phyloP scores from a whole-genome alignment of 2,888 invertebrate genomes.

The Nephrocerus scutellatus region DNA sequence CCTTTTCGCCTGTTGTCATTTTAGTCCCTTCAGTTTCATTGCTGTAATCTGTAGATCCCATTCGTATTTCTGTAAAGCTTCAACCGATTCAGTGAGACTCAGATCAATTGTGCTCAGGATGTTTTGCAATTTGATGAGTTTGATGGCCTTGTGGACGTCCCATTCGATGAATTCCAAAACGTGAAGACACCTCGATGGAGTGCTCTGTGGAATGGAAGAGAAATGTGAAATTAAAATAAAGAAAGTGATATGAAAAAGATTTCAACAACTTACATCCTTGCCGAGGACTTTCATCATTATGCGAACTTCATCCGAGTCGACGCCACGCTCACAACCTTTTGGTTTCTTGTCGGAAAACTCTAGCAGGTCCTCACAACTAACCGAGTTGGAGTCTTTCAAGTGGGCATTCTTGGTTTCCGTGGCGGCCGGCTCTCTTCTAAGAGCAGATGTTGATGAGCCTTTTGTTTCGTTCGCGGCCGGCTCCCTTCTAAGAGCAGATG shows the following conservation, averaged over 20 bases:
- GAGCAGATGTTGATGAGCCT: conserved; percentile 9
- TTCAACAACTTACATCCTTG: conserved; percentile 53
- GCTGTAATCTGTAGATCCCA: conserved; percentile 47
- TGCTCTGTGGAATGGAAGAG: conserved; percentile 49
- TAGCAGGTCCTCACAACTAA: conserved; percentile 83
- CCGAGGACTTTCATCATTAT: conserved; percentile 85
- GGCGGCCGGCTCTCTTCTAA: neutral
- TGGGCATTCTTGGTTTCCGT: conserved; percentile 24
- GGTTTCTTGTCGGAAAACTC: conserved; percentile 83
- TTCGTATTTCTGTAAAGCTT: conserved; percentile 42
- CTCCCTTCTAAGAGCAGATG: conserved; percentile 1
- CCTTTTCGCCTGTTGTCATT: no score
- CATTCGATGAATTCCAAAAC: conserved; percentile 78
- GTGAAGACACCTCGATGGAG: conserved; percentile 68
- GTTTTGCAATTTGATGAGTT: conserved; percentile 50
- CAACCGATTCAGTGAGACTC: conserved; percentile 37
- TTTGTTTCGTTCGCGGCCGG: conserved; percentile 8
- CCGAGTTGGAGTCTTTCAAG: conserved; percentile 61
- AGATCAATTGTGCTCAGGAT: conserved; percentile 35
- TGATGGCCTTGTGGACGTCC: conserved; percentile 85
- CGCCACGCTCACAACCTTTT: conserved; percentile 71
- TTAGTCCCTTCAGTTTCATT: conserved; percentile 33
- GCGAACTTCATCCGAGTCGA: conserved; percentile 85
- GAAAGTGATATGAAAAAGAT: neutral
- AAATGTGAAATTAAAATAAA: conserved; percentile 6